Evolutionary conservation across 2,888 invertebrate genomes (phyloP).

Genomic region (Drosophila neonasuta): DNA sequence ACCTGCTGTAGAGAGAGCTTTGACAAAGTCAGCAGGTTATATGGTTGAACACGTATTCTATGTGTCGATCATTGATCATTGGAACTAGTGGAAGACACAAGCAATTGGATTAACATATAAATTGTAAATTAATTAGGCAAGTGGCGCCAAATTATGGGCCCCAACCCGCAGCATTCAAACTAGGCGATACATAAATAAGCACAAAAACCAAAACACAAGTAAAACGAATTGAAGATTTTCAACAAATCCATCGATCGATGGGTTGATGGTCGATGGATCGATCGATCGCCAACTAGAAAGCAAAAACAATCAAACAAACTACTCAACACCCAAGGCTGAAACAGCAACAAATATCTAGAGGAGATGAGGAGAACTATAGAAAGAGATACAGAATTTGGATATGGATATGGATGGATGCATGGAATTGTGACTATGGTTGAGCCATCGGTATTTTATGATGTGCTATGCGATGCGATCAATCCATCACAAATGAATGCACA

Average conservation of each 20-base stretch:
- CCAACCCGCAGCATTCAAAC: slow-evolving; percentile 52
- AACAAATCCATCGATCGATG: slow-evolving; percentile 47
- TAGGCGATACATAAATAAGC: slow-evolving; percentile 53
- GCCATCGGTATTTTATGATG: slow-evolving; percentile 75
- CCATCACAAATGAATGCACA: slow-evolving; percentile 66
- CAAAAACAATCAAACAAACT: slow-evolving; percentile 74
- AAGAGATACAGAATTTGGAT: slow-evolving; percentile 23
- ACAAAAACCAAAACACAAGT: slow-evolving; percentile 22
- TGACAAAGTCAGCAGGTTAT: slow-evolving; percentile 24
- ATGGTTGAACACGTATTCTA: slow-evolving; percentile 12
- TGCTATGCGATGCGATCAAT: slow-evolving; percentile 79
- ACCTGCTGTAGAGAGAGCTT: slow-evolving; percentile 53
- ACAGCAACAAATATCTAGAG: slow-evolving; percentile 27
- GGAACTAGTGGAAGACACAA: slow-evolving; percentile 33
- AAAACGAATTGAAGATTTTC: slow-evolving; percentile 33
- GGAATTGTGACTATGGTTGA: slow-evolving; percentile 30
- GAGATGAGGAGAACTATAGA: background rate
- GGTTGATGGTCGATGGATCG: slow-evolving; percentile 30
- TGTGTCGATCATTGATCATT: slow-evolving; percentile 49
- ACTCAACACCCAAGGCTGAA: slow-evolving; percentile 63
- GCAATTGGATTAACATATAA: slow-evolving; percentile 74
- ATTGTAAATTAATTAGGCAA: slow-evolving; percentile 74
- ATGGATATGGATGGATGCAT: slow-evolving; percentile 4
- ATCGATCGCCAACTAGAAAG: slow-evolving; percentile 52
- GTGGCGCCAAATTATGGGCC: slow-evolving; percentile 71